Conservation (phyloP, 1,140 invertebrate species). For the Drosophila tsacasi region DNA sequence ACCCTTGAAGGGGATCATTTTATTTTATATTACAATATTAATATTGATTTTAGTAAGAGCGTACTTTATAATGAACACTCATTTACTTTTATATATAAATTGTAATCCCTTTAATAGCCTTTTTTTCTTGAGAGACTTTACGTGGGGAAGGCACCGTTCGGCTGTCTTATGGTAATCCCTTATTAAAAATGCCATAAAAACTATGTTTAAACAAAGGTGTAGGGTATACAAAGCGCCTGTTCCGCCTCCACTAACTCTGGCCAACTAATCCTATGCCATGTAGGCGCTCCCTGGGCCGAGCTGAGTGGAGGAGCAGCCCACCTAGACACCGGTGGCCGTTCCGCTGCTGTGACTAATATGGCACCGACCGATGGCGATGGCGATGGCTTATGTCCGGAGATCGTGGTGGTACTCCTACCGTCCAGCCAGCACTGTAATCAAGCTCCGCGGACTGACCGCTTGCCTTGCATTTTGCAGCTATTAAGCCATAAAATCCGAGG, state of each 20-base stretch:
- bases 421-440: conserved; percentile 58
- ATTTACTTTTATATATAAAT: no score
- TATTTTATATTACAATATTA: neutral
- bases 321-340: conserved; percentile 44
- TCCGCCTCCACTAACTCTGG: neutral
- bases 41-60: neutral
- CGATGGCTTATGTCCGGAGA: conserved; percentile 12
- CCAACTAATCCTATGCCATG: conserved; percentile 18
- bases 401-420: conserved; percentile 15
- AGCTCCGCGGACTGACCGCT: conserved; percentile 49
- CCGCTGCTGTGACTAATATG: conserved; percentile 51
- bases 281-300: neutral
- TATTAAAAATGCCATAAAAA: neutral
- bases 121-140: neutral
- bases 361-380: conserved; percentile 40
- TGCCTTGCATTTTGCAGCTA: conserved; percentile 69
- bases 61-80: neutral
- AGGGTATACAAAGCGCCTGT: conserved; percentile 2
- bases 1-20: neutral
- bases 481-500: conserved; percentile 67
- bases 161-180: neutral
- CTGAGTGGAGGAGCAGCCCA: conserved; percentile 15
- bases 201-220: neutral
- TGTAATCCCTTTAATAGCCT: neutral
- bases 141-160: no score